Evolutionary conservation across 2,888 invertebrate genomes (phyloP).

Genomic region (Baccha elongata): DNA sequence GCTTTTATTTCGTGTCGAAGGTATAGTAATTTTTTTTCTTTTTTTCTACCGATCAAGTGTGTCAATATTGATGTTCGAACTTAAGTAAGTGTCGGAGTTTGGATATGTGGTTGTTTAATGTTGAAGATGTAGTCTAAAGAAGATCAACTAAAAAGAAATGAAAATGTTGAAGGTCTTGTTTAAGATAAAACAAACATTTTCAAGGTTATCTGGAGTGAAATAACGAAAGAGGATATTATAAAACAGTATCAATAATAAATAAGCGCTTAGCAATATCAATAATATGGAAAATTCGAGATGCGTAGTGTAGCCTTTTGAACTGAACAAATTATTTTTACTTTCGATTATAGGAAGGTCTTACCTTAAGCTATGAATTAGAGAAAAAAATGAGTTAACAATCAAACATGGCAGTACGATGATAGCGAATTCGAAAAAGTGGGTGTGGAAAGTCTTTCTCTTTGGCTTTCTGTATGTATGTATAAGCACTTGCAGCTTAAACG

Average conservation of each 20-base stretch:
- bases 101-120: conserved; percentile 40
- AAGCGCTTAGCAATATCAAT: neutral
- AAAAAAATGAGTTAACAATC: no score
- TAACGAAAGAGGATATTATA: neutral
- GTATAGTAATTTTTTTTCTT: conserved; percentile 13
- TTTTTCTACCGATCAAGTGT: conserved; percentile 31
- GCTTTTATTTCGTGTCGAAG: conserved; percentile 34
- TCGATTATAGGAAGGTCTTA: no score
- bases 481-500: no score
- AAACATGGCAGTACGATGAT: no score
- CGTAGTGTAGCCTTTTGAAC: no score
- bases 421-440: no score
- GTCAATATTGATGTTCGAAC: conserved; percentile 66
- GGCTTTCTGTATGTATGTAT: no score
- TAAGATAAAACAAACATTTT: conserved; percentile 5
- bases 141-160: conserved; percentile 15
- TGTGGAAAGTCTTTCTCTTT: no score
- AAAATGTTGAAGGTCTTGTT: neutral
- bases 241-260: conserved; percentile 1
- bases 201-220: conserved; percentile 3
- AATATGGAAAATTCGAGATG: no score
- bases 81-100: conserved; percentile 50
- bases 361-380: no score
- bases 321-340: no score
- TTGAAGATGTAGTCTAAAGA: conserved; percentile 13